Percentiles rank a stretch among this genome's conserved stretches.
phyloP scores from a whole-genome alignment of 2,797 vertebrate genomes.

The Galagoides demidoff region DNA sequence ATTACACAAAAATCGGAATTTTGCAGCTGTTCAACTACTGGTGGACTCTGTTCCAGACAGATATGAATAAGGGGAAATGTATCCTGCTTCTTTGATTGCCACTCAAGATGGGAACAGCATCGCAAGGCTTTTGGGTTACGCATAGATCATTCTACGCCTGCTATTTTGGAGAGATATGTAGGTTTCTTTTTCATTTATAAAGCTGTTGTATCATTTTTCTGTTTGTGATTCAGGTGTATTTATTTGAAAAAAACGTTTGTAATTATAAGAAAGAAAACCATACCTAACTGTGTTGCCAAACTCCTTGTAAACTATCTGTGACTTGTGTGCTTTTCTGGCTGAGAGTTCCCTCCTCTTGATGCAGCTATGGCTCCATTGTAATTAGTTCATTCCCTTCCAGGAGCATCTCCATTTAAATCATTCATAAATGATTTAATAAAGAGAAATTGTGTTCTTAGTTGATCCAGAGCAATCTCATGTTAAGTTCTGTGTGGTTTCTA shows the following conservation, averaged over 20 bases:
- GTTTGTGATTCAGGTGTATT: constrained; percentile 80
- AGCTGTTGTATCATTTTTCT: constrained; percentile 70
- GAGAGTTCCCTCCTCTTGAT: constrained; percentile 40
- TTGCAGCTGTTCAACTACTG: not conserved
- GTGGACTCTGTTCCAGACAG: not conserved
- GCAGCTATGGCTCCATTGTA: constrained; percentile 58
- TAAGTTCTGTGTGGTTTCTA: constrained; percentile 13
- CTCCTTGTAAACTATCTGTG: constrained; percentile 74
- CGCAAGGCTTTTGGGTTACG: constrained; percentile 49
- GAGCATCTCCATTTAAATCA: constrained; percentile 30
- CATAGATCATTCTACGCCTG: constrained; percentile 52
- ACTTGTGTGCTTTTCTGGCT: constrained; percentile 69
- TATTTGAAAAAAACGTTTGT: constrained; percentile 79
- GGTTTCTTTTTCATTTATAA: constrained; percentile 32
- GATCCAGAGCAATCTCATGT: not conserved
- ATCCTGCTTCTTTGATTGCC: constrained; percentile 43
- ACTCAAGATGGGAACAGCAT: not conserved
- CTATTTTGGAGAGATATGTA: not conserved
- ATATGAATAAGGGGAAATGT: constrained; percentile 3
- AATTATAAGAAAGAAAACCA: constrained; percentile 68
- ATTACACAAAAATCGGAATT: constrained; percentile 29
- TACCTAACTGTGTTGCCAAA: constrained; percentile 72
- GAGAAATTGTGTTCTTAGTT: constrained; percentile 62
- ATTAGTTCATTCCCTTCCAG: constrained; percentile 74
- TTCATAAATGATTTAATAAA: constrained; percentile 63